These are phyloP conservation scores for Columba livia DNA, from an alignment of 2,113 vertebrate species.

Conservation along the genomic window DNA sequence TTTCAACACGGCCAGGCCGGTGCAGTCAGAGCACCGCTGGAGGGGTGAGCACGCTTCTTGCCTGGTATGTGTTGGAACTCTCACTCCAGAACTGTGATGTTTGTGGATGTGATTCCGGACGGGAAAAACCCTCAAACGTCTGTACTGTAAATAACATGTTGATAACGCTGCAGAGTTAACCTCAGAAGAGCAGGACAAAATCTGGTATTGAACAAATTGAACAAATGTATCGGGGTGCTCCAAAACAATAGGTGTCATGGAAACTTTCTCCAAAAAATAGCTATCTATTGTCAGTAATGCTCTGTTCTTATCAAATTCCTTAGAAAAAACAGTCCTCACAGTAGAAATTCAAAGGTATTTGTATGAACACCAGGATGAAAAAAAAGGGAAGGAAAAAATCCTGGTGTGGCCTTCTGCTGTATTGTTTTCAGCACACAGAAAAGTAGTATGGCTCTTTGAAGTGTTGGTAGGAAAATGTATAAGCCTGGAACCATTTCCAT, in stretches of 20 bases:
- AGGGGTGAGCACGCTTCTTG: background rate
- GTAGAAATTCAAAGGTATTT: background rate
- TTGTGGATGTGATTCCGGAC: background rate
- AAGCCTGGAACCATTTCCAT: background rate
- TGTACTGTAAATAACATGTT: background rate
- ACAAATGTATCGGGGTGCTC: background rate
- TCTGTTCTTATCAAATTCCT: background rate
- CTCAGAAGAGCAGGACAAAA: background rate
- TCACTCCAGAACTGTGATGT: background rate
- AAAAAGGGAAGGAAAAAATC: background rate
- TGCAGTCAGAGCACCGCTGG: background rate
- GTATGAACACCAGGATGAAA: background rate
- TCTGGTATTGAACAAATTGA: background rate
- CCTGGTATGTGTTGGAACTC: background rate
- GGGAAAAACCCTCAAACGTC: accelerated
- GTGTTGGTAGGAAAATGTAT: background rate
- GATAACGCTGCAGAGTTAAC: background rate
- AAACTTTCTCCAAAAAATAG: background rate
- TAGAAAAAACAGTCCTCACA: background rate
- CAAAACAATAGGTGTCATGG: background rate
- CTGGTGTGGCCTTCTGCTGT: background rate
- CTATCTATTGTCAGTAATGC: background rate
- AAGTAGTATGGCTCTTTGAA: background rate
- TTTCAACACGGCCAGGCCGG: background rate
- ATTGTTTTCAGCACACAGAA: background rate